These are phyloP conservation scores for Tenualosa thibaudeaui DNA, from an alignment of 2,797 vertebrate species.

Conservation along the genomic window DNA sequence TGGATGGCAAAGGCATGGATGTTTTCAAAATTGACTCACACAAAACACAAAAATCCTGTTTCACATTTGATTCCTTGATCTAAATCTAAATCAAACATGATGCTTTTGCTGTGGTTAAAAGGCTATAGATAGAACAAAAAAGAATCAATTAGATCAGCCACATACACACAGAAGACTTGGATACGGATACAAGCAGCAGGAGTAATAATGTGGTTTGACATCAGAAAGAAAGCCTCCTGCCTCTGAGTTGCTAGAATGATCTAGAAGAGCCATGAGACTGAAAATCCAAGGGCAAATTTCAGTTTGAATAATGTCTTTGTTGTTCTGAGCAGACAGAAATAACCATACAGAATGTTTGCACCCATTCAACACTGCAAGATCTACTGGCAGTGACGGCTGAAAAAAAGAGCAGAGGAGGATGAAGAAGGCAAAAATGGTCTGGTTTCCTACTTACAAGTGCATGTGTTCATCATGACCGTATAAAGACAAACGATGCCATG, in stretches of 20 bases:
- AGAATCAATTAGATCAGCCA: background rate
- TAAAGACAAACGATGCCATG: constrained; percentile 59
- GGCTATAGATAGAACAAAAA: background rate
- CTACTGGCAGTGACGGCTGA: constrained; percentile 47
- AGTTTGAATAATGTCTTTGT: constrained; percentile 44
- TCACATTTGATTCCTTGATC: constrained; percentile 5
- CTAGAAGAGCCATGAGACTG: constrained; percentile 50
- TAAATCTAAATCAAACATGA: constrained; percentile 18
- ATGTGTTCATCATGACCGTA: constrained; percentile 58
- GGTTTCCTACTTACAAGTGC: constrained; percentile 53
- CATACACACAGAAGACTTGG: background rate
- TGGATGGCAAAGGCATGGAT: background rate
- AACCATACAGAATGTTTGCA: constrained; percentile 51
- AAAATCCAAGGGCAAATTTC: constrained; percentile 54
- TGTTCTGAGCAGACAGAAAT: constrained; percentile 50
- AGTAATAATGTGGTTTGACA: background rate
- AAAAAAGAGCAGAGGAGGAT: background rate
- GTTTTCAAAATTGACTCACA: background rate
- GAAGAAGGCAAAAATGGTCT: constrained; percentile 41
- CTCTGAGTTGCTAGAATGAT: constrained; percentile 39
- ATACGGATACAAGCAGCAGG: background rate
- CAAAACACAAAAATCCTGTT: constrained; percentile 3
- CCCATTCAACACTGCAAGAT: constrained; percentile 53
- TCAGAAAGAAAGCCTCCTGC: background rate
- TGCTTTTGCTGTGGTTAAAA: background rate